Percentiles rank a stretch among this genome's conserved stretches.
Evolutionary conservation across 1,140 invertebrate genomes (phyloP).

Genomic region (Dendroctonus valens): DNA sequence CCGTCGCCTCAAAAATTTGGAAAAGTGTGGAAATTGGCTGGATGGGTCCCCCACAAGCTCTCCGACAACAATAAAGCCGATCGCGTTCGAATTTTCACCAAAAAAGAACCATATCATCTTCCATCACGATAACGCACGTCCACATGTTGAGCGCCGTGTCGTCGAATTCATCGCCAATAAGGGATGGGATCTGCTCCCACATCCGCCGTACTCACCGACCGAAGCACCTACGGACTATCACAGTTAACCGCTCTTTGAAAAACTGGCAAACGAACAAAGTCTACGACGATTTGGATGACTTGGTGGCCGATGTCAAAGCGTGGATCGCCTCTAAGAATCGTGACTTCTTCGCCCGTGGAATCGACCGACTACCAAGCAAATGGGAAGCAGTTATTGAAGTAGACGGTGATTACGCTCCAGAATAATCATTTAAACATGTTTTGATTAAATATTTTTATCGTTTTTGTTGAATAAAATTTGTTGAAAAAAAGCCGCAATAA

Average conservation of each 20-base stretch:
- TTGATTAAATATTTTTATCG: no score
- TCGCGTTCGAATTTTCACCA: background rate
- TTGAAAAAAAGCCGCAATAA: background rate
- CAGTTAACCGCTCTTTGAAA: no score
- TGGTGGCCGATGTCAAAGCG: constrained; percentile 3
- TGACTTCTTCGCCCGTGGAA: constrained; percentile 3
- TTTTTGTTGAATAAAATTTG: background rate
- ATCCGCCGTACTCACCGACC: no score
- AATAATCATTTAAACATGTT: no score
- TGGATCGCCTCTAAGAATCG: background rate
- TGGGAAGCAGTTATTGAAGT: constrained; percentile 9
- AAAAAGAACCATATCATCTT: constrained; percentile 2
- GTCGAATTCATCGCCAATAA: background rate
- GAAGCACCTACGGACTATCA: no score
- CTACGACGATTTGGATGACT: no score
- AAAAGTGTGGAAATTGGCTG: constrained; percentile 3
- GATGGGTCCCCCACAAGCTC: no score
- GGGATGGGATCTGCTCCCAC: constrained; percentile 2
- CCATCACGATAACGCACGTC: constrained; percentile 1
- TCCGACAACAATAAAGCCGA: no score
- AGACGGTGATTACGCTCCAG: constrained; percentile 5
- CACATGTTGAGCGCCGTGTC: background rate
- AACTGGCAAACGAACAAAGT: no score
- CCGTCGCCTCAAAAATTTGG: no score
- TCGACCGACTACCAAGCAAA: constrained; percentile 3